Conservation (phyloP, 1,140 invertebrate genomes). For the Scaptomyza hsui region DNA sequence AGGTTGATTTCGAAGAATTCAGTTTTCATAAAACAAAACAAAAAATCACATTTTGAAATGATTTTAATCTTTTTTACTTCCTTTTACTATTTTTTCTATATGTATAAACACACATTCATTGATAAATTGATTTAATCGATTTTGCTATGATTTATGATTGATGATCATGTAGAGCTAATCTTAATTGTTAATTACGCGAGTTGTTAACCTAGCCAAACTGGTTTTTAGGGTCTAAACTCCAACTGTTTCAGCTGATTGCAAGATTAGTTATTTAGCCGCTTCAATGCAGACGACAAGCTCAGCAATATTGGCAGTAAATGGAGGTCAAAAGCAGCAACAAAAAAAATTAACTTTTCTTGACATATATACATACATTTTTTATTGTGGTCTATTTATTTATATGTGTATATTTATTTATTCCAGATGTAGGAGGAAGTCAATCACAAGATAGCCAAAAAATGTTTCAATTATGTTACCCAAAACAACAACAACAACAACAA, state of each 20-base stretch:
- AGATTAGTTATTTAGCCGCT: slow-evolving; percentile 37
- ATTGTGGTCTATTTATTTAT: slow-evolving; percentile 5
- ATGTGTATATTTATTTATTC: slow-evolving; percentile 19
- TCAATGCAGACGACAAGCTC: slow-evolving; percentile 34
- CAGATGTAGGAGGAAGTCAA: slow-evolving; percentile 60
- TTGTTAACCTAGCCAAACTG: slow-evolving; percentile 29
- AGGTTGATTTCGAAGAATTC: background rate
- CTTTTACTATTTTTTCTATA: too few species aligned
- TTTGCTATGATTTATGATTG: slow-evolving; percentile 38
- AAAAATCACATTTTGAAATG: too few species aligned
- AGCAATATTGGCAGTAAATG: slow-evolving; percentile 8
- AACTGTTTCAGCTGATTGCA: slow-evolving; percentile 23
- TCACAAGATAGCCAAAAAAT: slow-evolving; percentile 73
- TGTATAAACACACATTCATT: slow-evolving; percentile 9
- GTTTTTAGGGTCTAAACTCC: slow-evolving; percentile 47
- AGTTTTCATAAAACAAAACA: too few species aligned
- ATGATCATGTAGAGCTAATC: slow-evolving; percentile 15
- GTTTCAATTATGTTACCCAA: slow-evolving; percentile 77
- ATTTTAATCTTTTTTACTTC: too few species aligned
- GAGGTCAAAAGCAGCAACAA: slow-evolving; percentile 18
- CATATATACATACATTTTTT: slow-evolving; percentile 7
- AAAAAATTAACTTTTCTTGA: slow-evolving; percentile 16
- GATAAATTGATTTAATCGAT: slow-evolving; percentile 31
- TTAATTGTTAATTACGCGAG: slow-evolving; percentile 25
- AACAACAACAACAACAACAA: slow-evolving; percentile 42